Percentiles rank a stretch among this genome's conserved stretches.
Conservation (phyloP, 2,113 vertebrate species). For the Ictalurus punctatus region DNA sequence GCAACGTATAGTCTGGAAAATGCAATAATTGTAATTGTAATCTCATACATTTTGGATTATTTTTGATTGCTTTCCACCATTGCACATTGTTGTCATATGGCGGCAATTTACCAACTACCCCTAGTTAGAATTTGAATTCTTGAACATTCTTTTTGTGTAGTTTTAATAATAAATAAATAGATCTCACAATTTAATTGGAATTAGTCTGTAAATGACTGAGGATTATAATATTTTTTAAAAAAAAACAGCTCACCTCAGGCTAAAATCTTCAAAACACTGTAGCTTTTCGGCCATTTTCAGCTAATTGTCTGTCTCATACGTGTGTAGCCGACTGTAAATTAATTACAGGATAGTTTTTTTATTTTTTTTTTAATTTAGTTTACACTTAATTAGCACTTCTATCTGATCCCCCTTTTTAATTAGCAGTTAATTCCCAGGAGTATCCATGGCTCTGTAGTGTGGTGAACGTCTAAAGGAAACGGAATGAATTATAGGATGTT, state of each 20-base stretch:
- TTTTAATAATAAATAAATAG: neutral
- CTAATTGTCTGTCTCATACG: neutral
- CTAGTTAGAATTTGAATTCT: neutral
- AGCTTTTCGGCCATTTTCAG: too few species aligned
- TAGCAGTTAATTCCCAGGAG: neutral
- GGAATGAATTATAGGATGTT: neutral
- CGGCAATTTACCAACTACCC: too few species aligned
- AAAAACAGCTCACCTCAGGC: neutral
- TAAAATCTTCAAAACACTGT: neutral
- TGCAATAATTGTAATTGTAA: too few species aligned
- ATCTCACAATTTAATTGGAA: neutral
- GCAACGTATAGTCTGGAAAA: too few species aligned
- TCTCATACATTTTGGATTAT: too few species aligned
- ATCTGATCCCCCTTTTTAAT: conserved; percentile 5
- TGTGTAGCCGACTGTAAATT: conserved; percentile 1
- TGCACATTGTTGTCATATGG: too few species aligned
- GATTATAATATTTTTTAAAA: neutral
- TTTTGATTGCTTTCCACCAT: too few species aligned
- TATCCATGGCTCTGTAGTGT: neutral
- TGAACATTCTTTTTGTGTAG: neutral
- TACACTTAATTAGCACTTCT: conserved; percentile 1
- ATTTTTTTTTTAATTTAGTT: conserved; percentile 4
- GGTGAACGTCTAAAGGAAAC: neutral
- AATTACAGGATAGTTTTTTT: neutral
- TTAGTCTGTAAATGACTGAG: neutral